Conservation (phyloP, 2,888 invertebrate species). For the Hedya salicella region DNA sequence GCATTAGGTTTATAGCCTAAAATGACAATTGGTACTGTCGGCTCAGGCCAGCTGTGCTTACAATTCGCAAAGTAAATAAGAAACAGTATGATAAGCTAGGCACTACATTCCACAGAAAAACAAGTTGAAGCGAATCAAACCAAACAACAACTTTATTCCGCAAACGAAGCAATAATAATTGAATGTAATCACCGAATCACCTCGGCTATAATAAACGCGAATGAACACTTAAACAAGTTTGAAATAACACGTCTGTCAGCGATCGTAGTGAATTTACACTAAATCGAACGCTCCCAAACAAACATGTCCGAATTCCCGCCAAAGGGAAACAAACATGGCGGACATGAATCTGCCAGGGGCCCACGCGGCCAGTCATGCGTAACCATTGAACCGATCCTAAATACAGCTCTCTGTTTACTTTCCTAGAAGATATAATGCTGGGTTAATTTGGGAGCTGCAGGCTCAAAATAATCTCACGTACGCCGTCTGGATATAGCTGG, state of each 20-base stretch:
- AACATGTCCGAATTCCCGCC: constrained; percentile 67
- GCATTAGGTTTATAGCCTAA: too few species aligned
- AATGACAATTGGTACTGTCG: too few species aligned
- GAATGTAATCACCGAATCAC: constrained; percentile 51
- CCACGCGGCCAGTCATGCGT: constrained; percentile 68
- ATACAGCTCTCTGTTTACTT: constrained; percentile 77
- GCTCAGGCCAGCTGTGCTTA: too few species aligned
- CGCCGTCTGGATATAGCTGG: constrained; percentile 53
- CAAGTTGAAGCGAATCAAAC: background rate
- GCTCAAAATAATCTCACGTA: constrained; percentile 74
- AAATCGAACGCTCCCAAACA: constrained; percentile 74
- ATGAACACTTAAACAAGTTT: constrained; percentile 53
- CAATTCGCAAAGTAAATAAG: too few species aligned
- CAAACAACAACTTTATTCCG: background rate
- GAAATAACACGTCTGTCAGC: constrained; percentile 73
- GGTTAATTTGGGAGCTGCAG: constrained; percentile 71
- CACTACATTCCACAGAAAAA: background rate
- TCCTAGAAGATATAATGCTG: constrained; percentile 70
- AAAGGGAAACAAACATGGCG: constrained; percentile 67
- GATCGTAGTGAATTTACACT: constrained; percentile 74
- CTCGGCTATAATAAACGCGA: constrained; percentile 52
- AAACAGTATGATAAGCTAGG: background rate
- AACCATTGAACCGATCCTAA: constrained; percentile 70
- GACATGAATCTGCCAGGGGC: constrained; percentile 69
- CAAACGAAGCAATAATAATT: constrained; percentile 16